Conservation (phyloP, 2,888 invertebrate genomes). For the Macrosoma leucophasiata region DNA sequence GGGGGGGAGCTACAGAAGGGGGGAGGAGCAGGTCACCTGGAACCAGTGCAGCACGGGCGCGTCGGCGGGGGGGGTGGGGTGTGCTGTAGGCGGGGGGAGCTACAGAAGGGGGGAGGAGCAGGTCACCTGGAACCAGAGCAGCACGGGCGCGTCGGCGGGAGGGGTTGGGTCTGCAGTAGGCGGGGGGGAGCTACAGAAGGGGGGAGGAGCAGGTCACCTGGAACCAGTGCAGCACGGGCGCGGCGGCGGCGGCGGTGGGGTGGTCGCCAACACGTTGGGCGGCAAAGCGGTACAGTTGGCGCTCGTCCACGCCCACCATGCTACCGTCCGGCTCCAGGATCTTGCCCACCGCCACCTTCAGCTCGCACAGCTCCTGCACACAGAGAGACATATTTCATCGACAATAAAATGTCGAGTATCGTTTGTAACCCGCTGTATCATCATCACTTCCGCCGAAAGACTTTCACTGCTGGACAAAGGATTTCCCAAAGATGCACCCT, state of each 20-base stretch:
- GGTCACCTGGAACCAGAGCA: slow-evolving; percentile 89
- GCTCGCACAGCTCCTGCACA: slow-evolving; percentile 49
- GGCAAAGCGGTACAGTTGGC: slow-evolving; percentile 96
- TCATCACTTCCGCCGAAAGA: too few relatives aligned
- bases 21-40: too few relatives aligned
- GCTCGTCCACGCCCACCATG: slow-evolving; percentile 95
- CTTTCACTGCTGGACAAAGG: too few relatives aligned
- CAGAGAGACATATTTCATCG: too few relatives aligned
- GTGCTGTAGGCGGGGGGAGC: too few relatives aligned
- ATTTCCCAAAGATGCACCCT: too few relatives aligned
- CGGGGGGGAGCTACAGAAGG: too few relatives aligned
- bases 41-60: slow-evolving; percentile 93
- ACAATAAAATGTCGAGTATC: too few relatives aligned
- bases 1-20: too few relatives aligned
- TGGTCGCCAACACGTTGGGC: slow-evolving; percentile 82
- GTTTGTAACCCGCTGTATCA: too few relatives aligned
- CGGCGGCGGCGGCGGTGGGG: slow-evolving; percentile 86
- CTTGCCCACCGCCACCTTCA: slow-evolving; percentile 81
- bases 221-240: slow-evolving; percentile 92
- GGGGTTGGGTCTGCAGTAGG: slow-evolving; percentile 80
- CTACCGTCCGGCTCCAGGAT: slow-evolving; percentile 97
- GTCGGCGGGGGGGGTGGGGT: slow-evolving; percentile 86
- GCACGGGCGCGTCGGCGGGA: slow-evolving; percentile 89
- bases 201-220: too few relatives aligned
- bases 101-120: too few relatives aligned